Percentiles rank a stretch among this genome's conserved stretches.
Conservation (phyloP, 1,140 invertebrate species). For the Hesperophylax magnus region DNA sequence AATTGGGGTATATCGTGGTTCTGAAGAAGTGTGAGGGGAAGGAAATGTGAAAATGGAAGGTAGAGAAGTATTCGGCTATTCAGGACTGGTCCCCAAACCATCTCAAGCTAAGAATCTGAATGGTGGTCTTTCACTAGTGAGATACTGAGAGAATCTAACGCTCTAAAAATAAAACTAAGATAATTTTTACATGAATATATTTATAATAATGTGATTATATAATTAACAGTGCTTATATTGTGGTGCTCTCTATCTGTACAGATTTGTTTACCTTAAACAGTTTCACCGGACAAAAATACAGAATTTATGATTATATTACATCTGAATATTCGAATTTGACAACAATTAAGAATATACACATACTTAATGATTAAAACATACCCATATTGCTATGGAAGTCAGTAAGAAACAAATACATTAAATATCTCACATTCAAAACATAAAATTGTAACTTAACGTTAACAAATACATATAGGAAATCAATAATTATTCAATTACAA, state of each 20-base stretch:
- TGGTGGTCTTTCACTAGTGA: no score
- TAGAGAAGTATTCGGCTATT: no score
- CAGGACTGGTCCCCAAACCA: no score
- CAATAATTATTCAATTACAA: no score
- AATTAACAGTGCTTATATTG: constrained; percentile 54
- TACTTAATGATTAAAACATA: neutral
- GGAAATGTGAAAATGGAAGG: no score
- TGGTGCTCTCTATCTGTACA: constrained; percentile 52
- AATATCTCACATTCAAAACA: neutral
- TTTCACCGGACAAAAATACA: constrained; percentile 43
- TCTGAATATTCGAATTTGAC: constrained; percentile 29
- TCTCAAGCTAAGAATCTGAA: no score
- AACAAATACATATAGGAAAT: no score
- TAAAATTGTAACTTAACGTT: no score
- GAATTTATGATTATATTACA: constrained; percentile 32
- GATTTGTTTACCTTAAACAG: constrained; percentile 34
- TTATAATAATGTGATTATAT: constrained; percentile 55
- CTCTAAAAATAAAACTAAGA: constrained; percentile 15
- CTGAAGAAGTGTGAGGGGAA: no score
- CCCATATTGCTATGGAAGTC: neutral
- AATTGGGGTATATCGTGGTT: no score
- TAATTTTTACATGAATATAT: constrained; percentile 48
- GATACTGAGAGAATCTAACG: no score
- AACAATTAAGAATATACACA: constrained; percentile 11
- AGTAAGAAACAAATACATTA: neutral